Evolutionary conservation across 2,113 vertebrate species (phyloP).

Genomic region (Cygnus atratus): DNA sequence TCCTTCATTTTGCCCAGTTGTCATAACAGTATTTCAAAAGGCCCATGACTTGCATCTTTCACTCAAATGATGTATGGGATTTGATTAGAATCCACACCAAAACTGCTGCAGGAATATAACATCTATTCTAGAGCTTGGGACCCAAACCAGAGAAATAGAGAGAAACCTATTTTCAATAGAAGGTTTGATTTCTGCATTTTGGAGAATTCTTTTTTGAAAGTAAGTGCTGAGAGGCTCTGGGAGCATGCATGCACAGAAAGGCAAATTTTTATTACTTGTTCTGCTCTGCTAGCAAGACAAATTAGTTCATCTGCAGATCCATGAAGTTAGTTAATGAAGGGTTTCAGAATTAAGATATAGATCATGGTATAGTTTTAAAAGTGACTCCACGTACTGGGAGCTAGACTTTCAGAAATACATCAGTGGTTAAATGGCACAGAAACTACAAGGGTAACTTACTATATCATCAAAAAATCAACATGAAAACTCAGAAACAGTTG

Average conservation of each 20-base stretch:
- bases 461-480: neutral
- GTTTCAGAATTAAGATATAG: neutral
- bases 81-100: conserved; percentile 17
- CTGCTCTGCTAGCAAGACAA: conserved; percentile 21
- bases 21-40: neutral
- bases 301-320: neutral
- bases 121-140: neutral
- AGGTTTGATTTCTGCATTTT: neutral
- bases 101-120: neutral
- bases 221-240: neutral
- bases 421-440: neutral
- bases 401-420: neutral
- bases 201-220: neutral
- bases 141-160: neutral
- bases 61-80: neutral
- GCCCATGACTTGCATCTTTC: neutral
- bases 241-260: neutral
- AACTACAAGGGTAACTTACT: neutral
- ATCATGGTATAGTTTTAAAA: neutral
- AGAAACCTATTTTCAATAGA: neutral
- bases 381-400: neutral
- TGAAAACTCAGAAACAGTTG: neutral
- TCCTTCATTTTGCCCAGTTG: neutral
- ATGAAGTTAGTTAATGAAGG: conserved; percentile 6
- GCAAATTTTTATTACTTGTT: neutral